These are phyloP conservation scores for Gambusia yucatana DNA, from an alignment of 2,797 vertebrate species.

Conservation along the genomic window DNA sequence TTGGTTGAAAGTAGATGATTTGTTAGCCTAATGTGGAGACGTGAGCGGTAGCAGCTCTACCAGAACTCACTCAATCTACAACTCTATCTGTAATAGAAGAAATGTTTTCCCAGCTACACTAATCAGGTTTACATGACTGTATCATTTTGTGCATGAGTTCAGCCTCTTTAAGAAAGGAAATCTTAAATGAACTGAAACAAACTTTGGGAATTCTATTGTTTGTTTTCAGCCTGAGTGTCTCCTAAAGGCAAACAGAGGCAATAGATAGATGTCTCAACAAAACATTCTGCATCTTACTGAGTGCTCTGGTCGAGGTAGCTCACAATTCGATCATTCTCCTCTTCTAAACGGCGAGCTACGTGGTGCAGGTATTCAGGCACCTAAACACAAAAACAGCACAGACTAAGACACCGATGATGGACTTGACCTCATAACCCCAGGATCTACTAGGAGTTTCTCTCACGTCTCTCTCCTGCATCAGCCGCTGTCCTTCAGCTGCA, in stretches of 20 bases:
- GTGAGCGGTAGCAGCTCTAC: background rate
- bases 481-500: conserved; percentile 94
- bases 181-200: background rate
- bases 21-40: background rate
- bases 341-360: conserved; percentile 96
- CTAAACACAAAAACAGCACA: conserved; percentile 73
- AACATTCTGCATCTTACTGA: conserved; percentile 79
- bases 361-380: conserved; percentile 98
- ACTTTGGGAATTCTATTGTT: background rate
- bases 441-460: conserved; percentile 32
- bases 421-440: background rate
- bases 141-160: background rate
- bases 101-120: background rate
- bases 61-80: background rate
- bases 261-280: background rate
- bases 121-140: background rate
- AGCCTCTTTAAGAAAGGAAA: background rate
- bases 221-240: background rate
- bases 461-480: conserved; percentile 99
- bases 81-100: background rate
- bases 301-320: conserved; percentile 99
- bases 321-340: conserved; percentile 96
- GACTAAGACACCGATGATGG: background rate
- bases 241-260: background rate
- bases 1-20: background rate